phyloP scores from a whole-genome alignment of 2,113 vertebrate species.

The Scolopax mira region DNA sequence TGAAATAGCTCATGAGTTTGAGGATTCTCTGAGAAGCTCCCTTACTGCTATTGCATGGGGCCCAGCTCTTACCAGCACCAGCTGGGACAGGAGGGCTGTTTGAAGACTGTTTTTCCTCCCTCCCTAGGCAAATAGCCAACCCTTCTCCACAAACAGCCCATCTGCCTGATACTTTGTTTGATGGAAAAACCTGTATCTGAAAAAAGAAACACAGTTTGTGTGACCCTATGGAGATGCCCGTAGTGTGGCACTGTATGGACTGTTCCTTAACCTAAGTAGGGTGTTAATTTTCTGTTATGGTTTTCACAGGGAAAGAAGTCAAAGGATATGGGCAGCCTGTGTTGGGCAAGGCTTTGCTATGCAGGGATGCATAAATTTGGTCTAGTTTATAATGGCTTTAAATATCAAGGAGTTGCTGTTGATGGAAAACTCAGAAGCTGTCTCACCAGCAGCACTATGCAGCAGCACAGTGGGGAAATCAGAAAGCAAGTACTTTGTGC shows the following conservation, averaged over 20 bases:
- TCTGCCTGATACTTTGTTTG: not conserved
- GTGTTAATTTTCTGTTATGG: not conserved
- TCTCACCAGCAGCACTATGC: not conserved
- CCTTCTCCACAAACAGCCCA: not conserved
- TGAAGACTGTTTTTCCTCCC: not conserved
- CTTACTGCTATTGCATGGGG: not conserved
- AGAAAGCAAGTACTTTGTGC: not conserved
- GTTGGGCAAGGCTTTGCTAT: not conserved
- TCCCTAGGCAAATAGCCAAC: not conserved
- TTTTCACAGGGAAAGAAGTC: not conserved
- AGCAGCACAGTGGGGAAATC: not conserved
- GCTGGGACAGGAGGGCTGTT: not conserved
- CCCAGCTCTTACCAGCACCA: not conserved
- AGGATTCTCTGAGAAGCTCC: not conserved
- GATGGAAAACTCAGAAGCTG: not conserved
- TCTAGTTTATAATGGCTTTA: not conserved
- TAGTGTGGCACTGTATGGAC: not conserved
- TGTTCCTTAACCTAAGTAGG: not conserved
- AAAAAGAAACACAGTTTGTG: not conserved
- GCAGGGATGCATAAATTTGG: not conserved
- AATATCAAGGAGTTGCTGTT: not conserved
- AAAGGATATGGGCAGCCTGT: not conserved
- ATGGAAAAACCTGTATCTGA: not conserved
- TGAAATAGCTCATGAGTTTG: not conserved
- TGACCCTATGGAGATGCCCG: not conserved